Evolutionary conservation across 2,113 vertebrate genomes (phyloP).

Genomic region (Rallus limicola): DNA sequence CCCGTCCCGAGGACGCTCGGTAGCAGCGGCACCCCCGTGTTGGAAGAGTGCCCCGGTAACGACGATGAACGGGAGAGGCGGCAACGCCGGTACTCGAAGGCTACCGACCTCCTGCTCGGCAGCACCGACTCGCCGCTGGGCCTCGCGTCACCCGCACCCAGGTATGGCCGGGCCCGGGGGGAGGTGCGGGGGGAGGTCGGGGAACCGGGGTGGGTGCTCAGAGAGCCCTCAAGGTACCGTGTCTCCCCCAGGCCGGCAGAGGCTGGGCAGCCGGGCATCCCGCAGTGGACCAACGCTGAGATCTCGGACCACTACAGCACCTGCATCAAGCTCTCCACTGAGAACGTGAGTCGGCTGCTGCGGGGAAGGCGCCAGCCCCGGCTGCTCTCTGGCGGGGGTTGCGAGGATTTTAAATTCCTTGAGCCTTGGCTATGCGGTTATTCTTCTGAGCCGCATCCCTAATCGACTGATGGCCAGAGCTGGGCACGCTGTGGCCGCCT

Average conservation of each 20-base stretch:
- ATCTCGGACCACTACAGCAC: constrained; percentile 95
- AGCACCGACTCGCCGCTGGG: constrained; percentile 77
- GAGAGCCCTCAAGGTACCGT: too few species aligned
- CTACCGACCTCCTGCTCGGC: constrained; percentile 80
- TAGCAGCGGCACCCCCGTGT: constrained; percentile 72
- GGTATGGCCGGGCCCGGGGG: constrained; percentile 5
- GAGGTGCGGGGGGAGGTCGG: neutral
- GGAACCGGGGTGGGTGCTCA: neutral
- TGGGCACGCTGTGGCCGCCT: neutral
- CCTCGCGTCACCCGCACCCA: constrained; percentile 45
- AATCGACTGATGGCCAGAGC: accelerated
- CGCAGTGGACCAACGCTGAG: constrained; percentile 87
- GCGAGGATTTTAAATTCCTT: neutral
- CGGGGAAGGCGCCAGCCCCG: neutral
- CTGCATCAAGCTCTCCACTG: constrained; percentile 92
- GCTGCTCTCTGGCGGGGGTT: accelerated
- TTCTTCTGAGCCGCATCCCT: accelerated
- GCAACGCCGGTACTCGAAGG: constrained; percentile 86
- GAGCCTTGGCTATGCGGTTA: accelerated
- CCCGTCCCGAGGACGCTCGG: neutral
- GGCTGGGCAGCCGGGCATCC: constrained; percentile 21
- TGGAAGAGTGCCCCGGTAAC: constrained; percentile 84
- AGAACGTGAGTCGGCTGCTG: constrained; percentile 85
- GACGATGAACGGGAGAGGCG: constrained; percentile 89
- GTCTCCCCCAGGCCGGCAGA: constrained; percentile 54